Conservation (phyloP, 2,113 vertebrate species). For the Myocastor coypus region DNA sequence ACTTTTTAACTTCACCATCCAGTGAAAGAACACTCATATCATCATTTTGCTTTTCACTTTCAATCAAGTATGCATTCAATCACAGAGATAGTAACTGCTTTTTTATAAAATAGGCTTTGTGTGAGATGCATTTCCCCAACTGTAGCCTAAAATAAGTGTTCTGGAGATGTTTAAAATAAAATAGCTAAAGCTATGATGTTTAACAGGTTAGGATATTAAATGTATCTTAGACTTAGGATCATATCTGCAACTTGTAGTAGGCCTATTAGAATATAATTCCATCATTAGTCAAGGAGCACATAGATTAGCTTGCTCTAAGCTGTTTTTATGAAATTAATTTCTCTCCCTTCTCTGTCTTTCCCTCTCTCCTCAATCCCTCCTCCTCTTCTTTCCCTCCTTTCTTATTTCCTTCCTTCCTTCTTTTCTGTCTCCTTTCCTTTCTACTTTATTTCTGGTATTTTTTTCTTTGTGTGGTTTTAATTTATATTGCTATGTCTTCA, state of each 20-base stretch:
- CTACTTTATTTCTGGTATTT: neutral
- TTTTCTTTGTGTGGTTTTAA: neutral
- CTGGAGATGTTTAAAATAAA: neutral
- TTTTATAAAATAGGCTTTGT: neutral
- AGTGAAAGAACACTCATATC: neutral
- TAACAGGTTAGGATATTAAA: neutral
- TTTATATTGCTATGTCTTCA: neutral
- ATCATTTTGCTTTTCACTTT: neutral
- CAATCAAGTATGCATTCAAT: neutral
- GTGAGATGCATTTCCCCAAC: neutral
- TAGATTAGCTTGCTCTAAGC: neutral
- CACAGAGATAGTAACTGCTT: neutral
- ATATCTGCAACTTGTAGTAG: neutral
- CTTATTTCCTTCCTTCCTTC: neutral
- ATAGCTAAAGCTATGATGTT: neutral
- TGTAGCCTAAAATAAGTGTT: neutral
- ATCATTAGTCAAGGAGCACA: neutral
- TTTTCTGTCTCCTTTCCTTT: neutral
- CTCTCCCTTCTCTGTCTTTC: neutral
- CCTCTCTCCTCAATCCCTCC: neutral
- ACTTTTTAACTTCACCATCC: neutral
- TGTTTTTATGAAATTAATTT: neutral
- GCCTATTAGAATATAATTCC: neutral
- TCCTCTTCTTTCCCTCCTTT: neutral
- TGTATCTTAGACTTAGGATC: neutral